Evolutionary conservation across 1,140 invertebrate genomes (phyloP).

Genomic region (Phenacoccus solenopsis): DNA sequence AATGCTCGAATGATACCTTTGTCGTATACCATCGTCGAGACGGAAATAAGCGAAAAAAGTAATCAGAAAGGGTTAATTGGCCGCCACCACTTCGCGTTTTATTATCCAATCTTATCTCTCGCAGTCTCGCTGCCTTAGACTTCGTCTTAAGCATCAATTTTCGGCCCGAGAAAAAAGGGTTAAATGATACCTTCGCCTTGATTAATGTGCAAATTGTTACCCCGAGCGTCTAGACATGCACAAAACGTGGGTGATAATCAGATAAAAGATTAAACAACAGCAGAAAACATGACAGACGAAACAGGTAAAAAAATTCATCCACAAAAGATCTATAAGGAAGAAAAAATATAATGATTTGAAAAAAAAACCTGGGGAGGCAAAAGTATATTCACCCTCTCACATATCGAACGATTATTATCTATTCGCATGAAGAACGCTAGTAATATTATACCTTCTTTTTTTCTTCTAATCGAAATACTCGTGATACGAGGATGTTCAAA

Average conservation of each 20-base stretch:
- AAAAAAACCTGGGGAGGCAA: conserved; percentile 4
- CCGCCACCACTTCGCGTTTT: too few species aligned
- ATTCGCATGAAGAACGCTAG: conserved; percentile 3
- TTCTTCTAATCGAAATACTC: neutral
- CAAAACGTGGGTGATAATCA: conserved; percentile 14
- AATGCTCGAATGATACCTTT: too few species aligned
- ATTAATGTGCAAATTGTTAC: conserved; percentile 18
- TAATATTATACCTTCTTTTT: conserved; percentile 9
- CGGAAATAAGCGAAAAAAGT: too few species aligned
- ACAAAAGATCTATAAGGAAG: conserved; percentile 11
- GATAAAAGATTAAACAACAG: conserved; percentile 8
- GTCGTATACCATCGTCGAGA: too few species aligned
- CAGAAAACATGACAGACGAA: conserved; percentile 10
- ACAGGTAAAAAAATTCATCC: conserved; percentile 11
- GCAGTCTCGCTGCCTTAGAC: neutral
- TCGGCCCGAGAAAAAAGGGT: conserved; percentile 15
- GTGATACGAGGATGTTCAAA: neutral
- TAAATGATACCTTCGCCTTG: conserved; percentile 9
- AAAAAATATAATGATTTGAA: conserved; percentile 3
- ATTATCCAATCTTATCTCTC: too few species aligned
- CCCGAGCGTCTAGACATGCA: conserved; percentile 14
- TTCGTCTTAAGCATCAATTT: too few species aligned
- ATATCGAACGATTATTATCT: conserved; percentile 15
- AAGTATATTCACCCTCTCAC: conserved; percentile 6
- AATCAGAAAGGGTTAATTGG: too few species aligned